Evolutionary conservation across 2,797 vertebrate species (phyloP).

Genomic region (Coendou prehensilis): DNA sequence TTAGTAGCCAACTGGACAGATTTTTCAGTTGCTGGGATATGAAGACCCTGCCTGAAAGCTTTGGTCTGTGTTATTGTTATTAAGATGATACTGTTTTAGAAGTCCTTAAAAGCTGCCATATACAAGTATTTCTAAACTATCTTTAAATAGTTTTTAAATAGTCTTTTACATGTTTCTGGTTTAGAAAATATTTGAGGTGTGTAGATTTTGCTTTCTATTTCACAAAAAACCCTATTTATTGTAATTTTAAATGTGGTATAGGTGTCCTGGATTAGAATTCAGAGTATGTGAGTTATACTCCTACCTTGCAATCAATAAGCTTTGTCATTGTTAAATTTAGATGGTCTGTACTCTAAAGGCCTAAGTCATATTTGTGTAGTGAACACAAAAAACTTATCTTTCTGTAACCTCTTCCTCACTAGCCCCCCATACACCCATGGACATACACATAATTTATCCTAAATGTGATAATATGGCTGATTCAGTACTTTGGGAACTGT

Average conservation of each 20-base stretch:
- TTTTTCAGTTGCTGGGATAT: background rate
- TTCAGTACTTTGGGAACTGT: background rate
- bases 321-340: constrained; percentile 5
- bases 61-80: background rate
- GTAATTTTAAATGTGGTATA: background rate
- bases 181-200: background rate
- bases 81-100: background rate
- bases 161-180: background rate
- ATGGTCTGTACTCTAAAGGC: background rate
- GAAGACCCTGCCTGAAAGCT: background rate
- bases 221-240: background rate
- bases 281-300: background rate
- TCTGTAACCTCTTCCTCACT: background rate
- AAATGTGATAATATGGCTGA: background rate
- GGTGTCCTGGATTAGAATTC: background rate
- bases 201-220: background rate
- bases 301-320: background rate
- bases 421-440: background rate
- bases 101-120: background rate
- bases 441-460: background rate
- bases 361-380: background rate
- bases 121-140: background rate
- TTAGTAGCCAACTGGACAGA: background rate
- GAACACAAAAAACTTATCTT: background rate
- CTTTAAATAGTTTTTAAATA: too few relatives aligned